phyloP scores from a whole-genome alignment of 2,888 invertebrate species.

The Himalopsyche tibetana region DNA sequence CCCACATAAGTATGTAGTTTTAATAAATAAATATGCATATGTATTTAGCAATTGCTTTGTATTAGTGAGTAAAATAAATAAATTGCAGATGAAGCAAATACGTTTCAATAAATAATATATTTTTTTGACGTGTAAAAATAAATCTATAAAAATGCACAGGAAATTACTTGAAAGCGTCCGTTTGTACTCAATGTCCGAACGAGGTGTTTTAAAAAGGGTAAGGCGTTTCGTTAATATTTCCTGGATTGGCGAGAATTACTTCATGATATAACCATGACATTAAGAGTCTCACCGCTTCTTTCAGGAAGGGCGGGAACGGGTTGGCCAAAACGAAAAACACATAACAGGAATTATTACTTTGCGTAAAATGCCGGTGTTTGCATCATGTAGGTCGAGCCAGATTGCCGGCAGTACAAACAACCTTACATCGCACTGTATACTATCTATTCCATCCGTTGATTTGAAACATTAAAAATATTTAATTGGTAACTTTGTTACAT shows the following conservation, averaged over 20 bases:
- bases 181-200: background rate
- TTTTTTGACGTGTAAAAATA: no score
- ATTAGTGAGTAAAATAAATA: no score
- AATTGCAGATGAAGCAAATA: no score
- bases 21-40: no score
- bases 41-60: no score
- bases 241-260: constrained; percentile 35
- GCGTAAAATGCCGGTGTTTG: constrained; percentile 4
- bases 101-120: no score
- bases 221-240: constrained; percentile 22
- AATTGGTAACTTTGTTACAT: no score
- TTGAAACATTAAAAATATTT: no score
- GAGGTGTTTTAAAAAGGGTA: constrained; percentile 14
- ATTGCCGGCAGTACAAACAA: background rate
- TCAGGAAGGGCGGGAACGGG: background rate
- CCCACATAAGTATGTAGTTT: no score
- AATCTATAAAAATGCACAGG: background rate
- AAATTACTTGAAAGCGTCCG: constrained; percentile 5
- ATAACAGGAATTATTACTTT: constrained; percentile 35
- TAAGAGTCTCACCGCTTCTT: constrained; percentile 30
- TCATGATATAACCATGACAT: constrained; percentile 38
- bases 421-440: background rate
- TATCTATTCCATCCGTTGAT: background rate
- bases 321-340: constrained; percentile 36
- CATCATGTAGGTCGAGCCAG: background rate